A percentile compares a stretch with the other conserved stretches of the same genome.
These are phyloP conservation scores for Taenaris catops DNA, from an alignment of 2,888 invertebrate species.

Conservation along the genomic window DNA sequence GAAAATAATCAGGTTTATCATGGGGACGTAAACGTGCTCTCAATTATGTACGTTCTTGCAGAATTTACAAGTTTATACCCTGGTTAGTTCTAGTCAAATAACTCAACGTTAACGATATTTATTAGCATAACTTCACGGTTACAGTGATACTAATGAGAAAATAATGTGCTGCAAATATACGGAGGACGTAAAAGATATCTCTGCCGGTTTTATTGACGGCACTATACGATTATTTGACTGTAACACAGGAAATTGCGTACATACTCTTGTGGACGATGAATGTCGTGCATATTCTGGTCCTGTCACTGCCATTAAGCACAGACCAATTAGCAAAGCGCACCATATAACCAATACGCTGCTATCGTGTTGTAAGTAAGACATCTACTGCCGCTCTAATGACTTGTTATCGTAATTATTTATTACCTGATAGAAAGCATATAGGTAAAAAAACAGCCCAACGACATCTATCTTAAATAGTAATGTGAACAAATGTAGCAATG, in stretches of 20 bases:
- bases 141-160: conserved; percentile 75
- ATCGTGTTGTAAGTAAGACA: conserved; percentile 80
- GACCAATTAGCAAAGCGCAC: conserved; percentile 78
- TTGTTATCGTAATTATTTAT: too few species aligned
- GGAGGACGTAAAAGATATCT: conserved; percentile 79
- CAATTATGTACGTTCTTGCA: conserved; percentile 49
- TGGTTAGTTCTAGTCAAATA: too few species aligned
- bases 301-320: conserved; percentile 81
- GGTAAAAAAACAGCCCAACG: too few species aligned
- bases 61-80: background rate
- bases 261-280: conserved; percentile 76
- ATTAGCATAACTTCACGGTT: too few species aligned
- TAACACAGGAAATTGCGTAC: conserved; percentile 60
- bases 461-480: too few species aligned
- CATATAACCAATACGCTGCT: conserved; percentile 79
- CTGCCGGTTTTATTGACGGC: conserved; percentile 82
- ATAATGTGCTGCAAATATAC: conserved; percentile 81
- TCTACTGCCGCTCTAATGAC: too few species aligned
- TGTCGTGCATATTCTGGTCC: conserved; percentile 74
- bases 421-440: too few species aligned
- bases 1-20: conserved; percentile 58
- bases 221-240: conserved; percentile 76
- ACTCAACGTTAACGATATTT: too few species aligned
- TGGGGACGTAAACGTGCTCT: conserved; percentile 61
- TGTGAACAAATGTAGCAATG: too few species aligned